Conservation (phyloP, 2,113 vertebrate species). For the Electrona antarctica region DNA sequence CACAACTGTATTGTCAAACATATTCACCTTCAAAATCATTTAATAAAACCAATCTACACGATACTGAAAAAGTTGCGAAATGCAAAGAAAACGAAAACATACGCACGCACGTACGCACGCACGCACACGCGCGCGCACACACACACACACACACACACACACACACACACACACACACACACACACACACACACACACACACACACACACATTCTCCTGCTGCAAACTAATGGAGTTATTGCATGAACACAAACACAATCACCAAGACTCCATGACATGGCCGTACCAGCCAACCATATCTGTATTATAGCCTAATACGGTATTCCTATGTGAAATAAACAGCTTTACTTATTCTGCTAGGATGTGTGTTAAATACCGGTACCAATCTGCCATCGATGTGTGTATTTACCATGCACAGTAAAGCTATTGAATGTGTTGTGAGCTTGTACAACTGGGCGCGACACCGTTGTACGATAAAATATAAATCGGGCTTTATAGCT, state of each 20-base stretch:
- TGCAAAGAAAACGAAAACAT: too few relatives aligned
- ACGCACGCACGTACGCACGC: too few relatives aligned
- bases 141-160: too few relatives aligned
- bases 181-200: too few relatives aligned
- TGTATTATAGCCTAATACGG: neutral
- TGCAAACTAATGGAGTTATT: too few relatives aligned
- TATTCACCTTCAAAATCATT: neutral
- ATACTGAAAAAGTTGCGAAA: conserved; percentile 2
- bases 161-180: too few relatives aligned
- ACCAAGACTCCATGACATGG: too few relatives aligned
- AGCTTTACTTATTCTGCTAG: neutral
- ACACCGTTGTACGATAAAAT: neutral
- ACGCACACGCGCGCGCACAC: too few relatives aligned
- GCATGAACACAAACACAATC: too few relatives aligned
- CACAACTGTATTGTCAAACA: neutral
- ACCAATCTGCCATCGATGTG: neutral
- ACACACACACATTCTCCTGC: too few relatives aligned
- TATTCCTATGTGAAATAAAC: neutral
- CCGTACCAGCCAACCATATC: conserved; percentile 12
- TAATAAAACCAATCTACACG: neutral
- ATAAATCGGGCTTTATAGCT: too few relatives aligned
- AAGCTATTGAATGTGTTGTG: neutral
- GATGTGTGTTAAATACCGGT: conserved; percentile 4
- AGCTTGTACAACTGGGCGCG: neutral
- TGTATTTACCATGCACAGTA: neutral